phyloP scores from a whole-genome alignment of 2,888 invertebrate genomes.

The Andrena flavipes region DNA sequence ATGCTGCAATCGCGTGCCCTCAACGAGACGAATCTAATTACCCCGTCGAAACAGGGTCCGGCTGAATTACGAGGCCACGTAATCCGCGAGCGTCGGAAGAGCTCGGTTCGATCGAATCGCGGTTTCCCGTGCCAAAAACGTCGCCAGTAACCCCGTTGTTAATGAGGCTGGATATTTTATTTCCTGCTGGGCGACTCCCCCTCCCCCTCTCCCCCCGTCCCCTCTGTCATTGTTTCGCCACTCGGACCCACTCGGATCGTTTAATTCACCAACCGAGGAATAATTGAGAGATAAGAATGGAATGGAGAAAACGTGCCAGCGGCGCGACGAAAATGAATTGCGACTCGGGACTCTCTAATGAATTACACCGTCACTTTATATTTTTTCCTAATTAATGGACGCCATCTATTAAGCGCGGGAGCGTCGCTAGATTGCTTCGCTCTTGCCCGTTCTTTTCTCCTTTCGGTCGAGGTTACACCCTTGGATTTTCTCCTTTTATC shows the following conservation, averaged over 20 bases:
- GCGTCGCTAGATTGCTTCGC: constrained; percentile 33
- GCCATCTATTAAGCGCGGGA: constrained; percentile 37
- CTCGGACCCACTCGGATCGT: constrained; percentile 1
- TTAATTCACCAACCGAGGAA: constrained; percentile 41
- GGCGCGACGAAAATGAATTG: constrained; percentile 39
- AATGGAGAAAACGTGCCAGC: constrained; percentile 21
- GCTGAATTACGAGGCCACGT: constrained; percentile 50
- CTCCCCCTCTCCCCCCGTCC: background rate
- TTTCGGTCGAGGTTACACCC: background rate
- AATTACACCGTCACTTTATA: constrained; percentile 76
- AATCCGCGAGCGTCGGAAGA: constrained; percentile 21
- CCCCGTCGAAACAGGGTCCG: constrained; percentile 46
- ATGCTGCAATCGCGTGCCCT: constrained; percentile 48
- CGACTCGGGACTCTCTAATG: constrained; percentile 31
- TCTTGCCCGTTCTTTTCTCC: background rate
- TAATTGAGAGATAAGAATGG: constrained; percentile 49
- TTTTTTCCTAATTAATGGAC: constrained; percentile 56
- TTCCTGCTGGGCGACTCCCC: background rate
- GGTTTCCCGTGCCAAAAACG: constrained; percentile 22
- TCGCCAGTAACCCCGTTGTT: constrained; percentile 21
- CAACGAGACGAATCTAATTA: constrained; percentile 62
- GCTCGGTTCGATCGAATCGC: constrained; percentile 30
- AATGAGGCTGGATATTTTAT: constrained; percentile 30
- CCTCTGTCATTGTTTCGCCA: background rate
- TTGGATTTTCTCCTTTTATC: background rate